Base-by-base conservation (phyloP, 2,797 vertebrate species). In the Hippoglossus hippoglossus region DNA sequence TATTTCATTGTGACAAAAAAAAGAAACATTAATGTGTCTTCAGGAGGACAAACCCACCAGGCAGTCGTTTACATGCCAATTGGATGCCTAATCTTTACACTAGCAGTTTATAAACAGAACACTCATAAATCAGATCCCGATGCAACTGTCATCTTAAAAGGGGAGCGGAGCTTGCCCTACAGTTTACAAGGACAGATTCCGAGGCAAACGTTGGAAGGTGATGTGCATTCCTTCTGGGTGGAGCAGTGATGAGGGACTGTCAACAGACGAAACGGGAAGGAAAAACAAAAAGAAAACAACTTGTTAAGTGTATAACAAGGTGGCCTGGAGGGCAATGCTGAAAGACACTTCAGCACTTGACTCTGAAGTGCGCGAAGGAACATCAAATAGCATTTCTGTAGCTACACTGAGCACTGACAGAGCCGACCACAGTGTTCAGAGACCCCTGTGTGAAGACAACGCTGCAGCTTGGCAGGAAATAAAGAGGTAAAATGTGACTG, bases 231-330 rank as follows among this genome's bases (percentile, higher is more conserved):
- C 81, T 91, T 75, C 78, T 57, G 81, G 86, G 87, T 55, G 31
- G 71, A 82, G 84, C 84, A 80, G 88, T 87, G 86, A 93, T 85
- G 83, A 91, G 83, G 84, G 92, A 92, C 91, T 92, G 91, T 93
- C 92, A 91, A 89, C 90, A 86, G 75, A 90, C 84, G 87, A 13
- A 92, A 91, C 89, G 80, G 55, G 62, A 81, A 87, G 87, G 87
- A 81, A 86, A 88, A 89, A 88, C 71, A 90, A 87, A 92, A 89
- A 86, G 85, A 94, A 94, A 94, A 94, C 89, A 92, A 93, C 91
- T 89, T 91, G 90, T 91, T 93, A 94, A 92, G 90, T 90, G 87
- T 91, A 83, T 91, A 93, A 94, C 93, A 93, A 93, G 92, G 89
- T 91, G 90, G 91, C 92, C 93, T 90, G 83, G 82, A 91, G 92